phyloP scores from a whole-genome alignment of 2,797 vertebrate genomes.

The Tympanoctomys barrerae region DNA sequence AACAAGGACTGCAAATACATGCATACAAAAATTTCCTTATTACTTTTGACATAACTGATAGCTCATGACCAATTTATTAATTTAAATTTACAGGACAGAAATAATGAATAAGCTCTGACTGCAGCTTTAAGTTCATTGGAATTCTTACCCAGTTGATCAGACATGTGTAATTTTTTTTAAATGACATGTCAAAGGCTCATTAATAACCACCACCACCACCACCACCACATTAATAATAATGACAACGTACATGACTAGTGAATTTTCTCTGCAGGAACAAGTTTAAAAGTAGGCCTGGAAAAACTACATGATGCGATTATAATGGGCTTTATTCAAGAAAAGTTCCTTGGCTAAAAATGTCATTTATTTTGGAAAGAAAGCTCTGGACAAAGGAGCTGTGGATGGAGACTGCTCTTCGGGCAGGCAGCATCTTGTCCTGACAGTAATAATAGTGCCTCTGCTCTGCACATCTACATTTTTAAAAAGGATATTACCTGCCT shows the following conservation, averaged over 20 bases:
- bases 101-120: not conserved
- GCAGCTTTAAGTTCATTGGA: not conserved
- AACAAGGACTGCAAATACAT: not conserved
- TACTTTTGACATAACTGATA: conserved; percentile 9
- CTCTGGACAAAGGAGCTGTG: not conserved
- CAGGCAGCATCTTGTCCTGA: not conserved
- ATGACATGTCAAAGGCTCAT: not conserved
- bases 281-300: conserved; percentile 50
- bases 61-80: not conserved
- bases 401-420: not conserved
- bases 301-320: not conserved
- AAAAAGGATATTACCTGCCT: conserved; percentile 5
- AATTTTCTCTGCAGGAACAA: conserved; percentile 55
- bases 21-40: not conserved
- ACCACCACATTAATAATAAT: not conserved
- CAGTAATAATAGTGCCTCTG: not conserved
- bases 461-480: not conserved
- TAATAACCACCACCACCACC: not conserved
- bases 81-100: not conserved
- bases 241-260: conserved; percentile 11
- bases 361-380: conserved; percentile 48
- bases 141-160: not conserved
- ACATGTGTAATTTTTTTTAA: not conserved
- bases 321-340: conserved; percentile 31
- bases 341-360: not conserved